Conservation (phyloP, 2,113 vertebrate species). For the Xenopus laevis region DNA sequence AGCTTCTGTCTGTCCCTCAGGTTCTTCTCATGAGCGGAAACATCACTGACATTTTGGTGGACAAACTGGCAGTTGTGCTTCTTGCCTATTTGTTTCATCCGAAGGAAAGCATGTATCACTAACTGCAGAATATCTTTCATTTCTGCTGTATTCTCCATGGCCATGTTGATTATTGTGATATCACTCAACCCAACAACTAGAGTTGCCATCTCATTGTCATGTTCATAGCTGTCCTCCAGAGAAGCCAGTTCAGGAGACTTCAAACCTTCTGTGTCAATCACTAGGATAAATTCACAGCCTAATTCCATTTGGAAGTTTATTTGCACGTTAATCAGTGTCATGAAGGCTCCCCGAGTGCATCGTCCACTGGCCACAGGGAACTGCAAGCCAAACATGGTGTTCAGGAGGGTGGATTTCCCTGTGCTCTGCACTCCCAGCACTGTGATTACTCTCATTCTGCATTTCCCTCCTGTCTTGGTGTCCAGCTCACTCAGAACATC, state of each 20-base stretch:
- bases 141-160: no score
- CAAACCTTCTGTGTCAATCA: conserved; percentile 68
- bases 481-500: conserved; percentile 63
- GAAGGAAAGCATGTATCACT: no score
- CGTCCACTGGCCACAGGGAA: conserved; percentile 61
- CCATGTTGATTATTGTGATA: no score
- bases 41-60: conserved; percentile 69
- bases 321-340: conserved; percentile 58
- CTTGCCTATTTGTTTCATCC: no score
- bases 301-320: conserved; percentile 61
- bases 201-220: no score
- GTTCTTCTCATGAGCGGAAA: conserved; percentile 63
- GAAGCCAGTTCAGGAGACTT: no score
- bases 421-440: conserved; percentile 74
- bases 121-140: no score
- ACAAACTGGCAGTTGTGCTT: no score
- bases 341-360: conserved; percentile 65
- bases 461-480: conserved; percentile 54
- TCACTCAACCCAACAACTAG: no score
- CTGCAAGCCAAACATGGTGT: conserved; percentile 72
- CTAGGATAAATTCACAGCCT: conserved; percentile 69
- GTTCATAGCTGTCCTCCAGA: no score
- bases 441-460: conserved; percentile 64
- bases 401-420: conserved; percentile 74
- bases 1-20: conserved; percentile 59